Conservation (phyloP, 1,140 invertebrate species). For the Aphelenchoides besseyi region DNA sequence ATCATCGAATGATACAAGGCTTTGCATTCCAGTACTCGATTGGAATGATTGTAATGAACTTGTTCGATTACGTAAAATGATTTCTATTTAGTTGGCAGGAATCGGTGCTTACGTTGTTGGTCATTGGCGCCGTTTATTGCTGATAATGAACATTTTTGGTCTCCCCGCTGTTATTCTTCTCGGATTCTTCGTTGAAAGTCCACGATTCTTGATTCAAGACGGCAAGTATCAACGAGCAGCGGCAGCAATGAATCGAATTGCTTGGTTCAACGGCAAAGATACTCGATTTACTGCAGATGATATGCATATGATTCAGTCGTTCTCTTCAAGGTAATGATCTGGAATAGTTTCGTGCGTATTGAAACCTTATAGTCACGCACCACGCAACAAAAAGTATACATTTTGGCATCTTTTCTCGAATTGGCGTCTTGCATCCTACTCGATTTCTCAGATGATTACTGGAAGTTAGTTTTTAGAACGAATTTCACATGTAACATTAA, state of each 20-base stretch:
- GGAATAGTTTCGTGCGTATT: slow-evolving; percentile 10
- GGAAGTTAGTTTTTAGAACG: too few relatives aligned
- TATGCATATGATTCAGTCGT: slow-evolving; percentile 29
- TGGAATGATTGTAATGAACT: slow-evolving; percentile 30
- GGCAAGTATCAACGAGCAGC: slow-evolving; percentile 31
- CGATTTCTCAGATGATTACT: slow-evolving; percentile 42
- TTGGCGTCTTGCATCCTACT: slow-evolving; percentile 32
- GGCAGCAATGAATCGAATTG: slow-evolving; percentile 33
- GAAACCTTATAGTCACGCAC: slow-evolving; percentile 21
- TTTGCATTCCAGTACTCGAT: slow-evolving; percentile 38
- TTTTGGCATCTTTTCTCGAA: slow-evolving; percentile 34
- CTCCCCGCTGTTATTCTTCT: slow-evolving; percentile 27
- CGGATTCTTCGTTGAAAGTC: slow-evolving; percentile 32
- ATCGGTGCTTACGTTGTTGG: slow-evolving; percentile 26
- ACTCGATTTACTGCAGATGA: slow-evolving; percentile 25
- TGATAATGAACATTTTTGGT: slow-evolving; percentile 29
- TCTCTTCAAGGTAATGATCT: not conserved
- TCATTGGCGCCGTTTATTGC: slow-evolving; percentile 31
- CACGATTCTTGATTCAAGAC: slow-evolving; percentile 36
- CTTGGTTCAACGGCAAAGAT: slow-evolving; percentile 33
- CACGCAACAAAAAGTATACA: slow-evolving; percentile 37
- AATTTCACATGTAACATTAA: not conserved
- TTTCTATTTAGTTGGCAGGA: slow-evolving; percentile 32
- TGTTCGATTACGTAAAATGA: slow-evolving; percentile 10
- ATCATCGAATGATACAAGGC: slow-evolving; percentile 40